phyloP scores from a whole-genome alignment of 2,113 vertebrate genomes.

The Poeciliopsis retropinna region DNA sequence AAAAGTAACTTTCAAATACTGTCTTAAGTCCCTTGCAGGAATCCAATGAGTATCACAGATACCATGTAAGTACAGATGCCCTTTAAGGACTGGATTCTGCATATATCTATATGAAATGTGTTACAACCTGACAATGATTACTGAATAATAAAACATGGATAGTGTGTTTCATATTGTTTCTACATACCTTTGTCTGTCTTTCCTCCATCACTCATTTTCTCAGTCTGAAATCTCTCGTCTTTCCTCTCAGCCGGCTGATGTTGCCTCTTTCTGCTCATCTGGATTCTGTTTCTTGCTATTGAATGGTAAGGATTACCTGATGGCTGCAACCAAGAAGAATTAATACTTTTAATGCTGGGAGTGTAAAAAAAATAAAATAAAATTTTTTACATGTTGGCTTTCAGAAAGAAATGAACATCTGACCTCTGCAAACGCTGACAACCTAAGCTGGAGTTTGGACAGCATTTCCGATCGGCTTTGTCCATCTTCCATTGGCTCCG shows the following conservation, averaged over 20 bases:
- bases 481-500: constrained; percentile 68
- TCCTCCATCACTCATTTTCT: constrained; percentile 7
- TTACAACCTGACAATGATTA: not conserved
- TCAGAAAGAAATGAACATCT: not conserved
- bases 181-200: constrained; percentile 28
- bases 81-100: not conserved
- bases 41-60: not conserved
- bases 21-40: not conserved
- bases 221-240: not conserved
- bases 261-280: constrained; percentile 70
- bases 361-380: not conserved
- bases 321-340: constrained; percentile 37
- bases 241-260: constrained; percentile 36
- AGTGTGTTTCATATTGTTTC: not conserved
- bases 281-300: constrained; percentile 25
- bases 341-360: not conserved
- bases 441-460: not conserved
- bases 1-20: not conserved
- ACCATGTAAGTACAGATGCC: not conserved
- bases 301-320: constrained; percentile 29
- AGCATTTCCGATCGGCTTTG: constrained; percentile 17
- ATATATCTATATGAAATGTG: not conserved
- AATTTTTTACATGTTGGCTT: not conserved
- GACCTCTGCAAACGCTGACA: constrained; percentile 38
- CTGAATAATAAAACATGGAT: not conserved